Evolutionary conservation across 2,888 invertebrate genomes (phyloP).

Genomic region (Alsophila aescularia): DNA sequence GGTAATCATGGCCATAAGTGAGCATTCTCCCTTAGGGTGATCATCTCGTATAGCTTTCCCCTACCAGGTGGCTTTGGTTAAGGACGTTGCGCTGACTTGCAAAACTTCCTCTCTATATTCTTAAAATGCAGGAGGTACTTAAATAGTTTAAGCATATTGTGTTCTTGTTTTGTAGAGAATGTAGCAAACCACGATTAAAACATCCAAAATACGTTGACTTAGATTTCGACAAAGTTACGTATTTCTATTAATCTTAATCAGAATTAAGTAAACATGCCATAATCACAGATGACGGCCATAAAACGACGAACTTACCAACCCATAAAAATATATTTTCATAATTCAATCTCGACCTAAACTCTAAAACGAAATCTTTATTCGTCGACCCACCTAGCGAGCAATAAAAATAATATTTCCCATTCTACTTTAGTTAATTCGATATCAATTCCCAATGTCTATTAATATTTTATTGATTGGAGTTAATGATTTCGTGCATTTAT

Average conservation of each 20-base stretch:
- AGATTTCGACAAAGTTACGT: neutral
- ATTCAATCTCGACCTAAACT: conserved; percentile 24
- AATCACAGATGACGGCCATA: conserved; percentile 11
- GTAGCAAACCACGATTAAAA: too few relatives aligned
- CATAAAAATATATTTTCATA: conserved; percentile 19
- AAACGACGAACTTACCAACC: conserved; percentile 21
- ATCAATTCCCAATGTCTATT: conserved; percentile 52
- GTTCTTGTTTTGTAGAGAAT: too few relatives aligned
- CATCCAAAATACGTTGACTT: too few relatives aligned
- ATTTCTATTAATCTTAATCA: neutral
- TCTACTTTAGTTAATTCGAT: conserved; percentile 56
- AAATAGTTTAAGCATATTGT: too few relatives aligned
- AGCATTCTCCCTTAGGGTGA: too few relatives aligned
- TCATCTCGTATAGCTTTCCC: too few relatives aligned
- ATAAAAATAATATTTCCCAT: conserved; percentile 61
- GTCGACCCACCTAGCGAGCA: conserved; percentile 42
- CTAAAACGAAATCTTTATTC: conserved; percentile 48
- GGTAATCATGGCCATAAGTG: too few relatives aligned
- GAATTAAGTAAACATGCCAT: conserved; percentile 13
- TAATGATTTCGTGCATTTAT: conserved; percentile 66
- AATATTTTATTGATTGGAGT: conserved; percentile 66
- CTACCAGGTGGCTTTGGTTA: too few relatives aligned
- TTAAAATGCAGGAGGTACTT: too few relatives aligned
- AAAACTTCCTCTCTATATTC: too few relatives aligned
- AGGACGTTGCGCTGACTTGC: too few relatives aligned